phyloP scores from a whole-genome alignment of 1,140 invertebrate species.

The Chlorops oryzae region DNA sequence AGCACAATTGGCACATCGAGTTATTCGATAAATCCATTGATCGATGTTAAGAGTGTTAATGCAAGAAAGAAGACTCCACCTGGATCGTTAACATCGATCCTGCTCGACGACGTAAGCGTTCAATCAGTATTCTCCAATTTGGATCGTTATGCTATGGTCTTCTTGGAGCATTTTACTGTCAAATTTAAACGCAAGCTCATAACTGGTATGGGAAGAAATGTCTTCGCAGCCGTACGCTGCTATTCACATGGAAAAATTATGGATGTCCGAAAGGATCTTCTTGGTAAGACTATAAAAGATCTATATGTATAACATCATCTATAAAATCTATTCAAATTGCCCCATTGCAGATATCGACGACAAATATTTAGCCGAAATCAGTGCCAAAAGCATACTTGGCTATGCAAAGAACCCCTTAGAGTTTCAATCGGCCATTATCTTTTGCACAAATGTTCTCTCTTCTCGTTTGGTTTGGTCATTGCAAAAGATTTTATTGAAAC shows the following conservation, averaged over 20 bases:
- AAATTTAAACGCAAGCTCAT: constrained; percentile 42
- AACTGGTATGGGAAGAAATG: constrained; percentile 33
- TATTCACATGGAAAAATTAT: constrained; percentile 40
- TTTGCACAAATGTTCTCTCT: constrained; percentile 31
- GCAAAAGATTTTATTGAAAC: constrained; percentile 29
- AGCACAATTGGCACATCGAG: constrained; percentile 38
- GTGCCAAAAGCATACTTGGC: constrained; percentile 34
- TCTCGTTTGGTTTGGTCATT: constrained; percentile 33
- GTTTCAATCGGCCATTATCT: constrained; percentile 27
- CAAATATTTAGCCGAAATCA: constrained; percentile 28
- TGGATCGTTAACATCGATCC: constrained; percentile 35
- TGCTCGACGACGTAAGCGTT: constrained; percentile 26
- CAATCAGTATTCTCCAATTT: constrained; percentile 28
- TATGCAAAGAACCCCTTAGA: constrained; percentile 30
- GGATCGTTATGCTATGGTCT: constrained; percentile 32
- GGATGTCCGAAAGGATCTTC: constrained; percentile 37
- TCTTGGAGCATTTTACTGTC: constrained; percentile 39
- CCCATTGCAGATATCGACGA: too few species aligned
- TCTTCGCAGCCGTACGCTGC: constrained; percentile 38
- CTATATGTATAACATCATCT: constrained; percentile 15
- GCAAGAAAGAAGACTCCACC: constrained; percentile 34
- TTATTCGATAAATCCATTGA: constrained; percentile 41
- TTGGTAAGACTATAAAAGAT: constrained; percentile 15
- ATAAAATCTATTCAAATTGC: constrained; percentile 1
- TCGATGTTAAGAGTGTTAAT: constrained; percentile 29